Conservation (phyloP, 2,113 vertebrate species). For the Taurulus bubalis region DNA sequence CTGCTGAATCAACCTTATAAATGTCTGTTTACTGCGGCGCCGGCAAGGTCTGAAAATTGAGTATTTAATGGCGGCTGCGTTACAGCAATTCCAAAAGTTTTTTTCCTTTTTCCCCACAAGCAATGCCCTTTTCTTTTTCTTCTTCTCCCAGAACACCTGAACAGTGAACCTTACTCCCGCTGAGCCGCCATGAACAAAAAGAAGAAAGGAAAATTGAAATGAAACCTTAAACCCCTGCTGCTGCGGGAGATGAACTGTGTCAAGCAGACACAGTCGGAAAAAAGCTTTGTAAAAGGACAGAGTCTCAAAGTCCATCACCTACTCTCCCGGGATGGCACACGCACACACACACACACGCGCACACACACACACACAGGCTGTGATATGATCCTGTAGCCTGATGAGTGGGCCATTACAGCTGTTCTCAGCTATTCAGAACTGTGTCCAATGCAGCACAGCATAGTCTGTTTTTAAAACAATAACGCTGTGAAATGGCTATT, state of each 20-base stretch:
- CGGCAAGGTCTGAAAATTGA: conserved; percentile 41
- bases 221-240: conserved; percentile 61
- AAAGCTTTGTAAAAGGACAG: conserved; percentile 50
- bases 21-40: conserved; percentile 30
- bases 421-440: not conserved
- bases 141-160: conserved; percentile 49
- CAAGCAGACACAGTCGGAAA: conserved; percentile 49
- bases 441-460: too few species aligned
- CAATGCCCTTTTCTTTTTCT: conserved; percentile 28
- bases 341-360: too few species aligned
- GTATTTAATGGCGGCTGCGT: conserved; percentile 44
- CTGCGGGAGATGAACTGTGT: conserved; percentile 65
- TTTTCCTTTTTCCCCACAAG: conserved; percentile 27
- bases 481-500: not conserved
- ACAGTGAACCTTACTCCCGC: conserved; percentile 41
- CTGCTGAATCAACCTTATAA: conserved; percentile 43
- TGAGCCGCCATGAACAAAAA: conserved; percentile 26
- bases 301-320: conserved; percentile 30
- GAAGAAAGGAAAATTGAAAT: conserved; percentile 62
- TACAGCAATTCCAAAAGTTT: conserved; percentile 35
- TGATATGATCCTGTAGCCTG: conserved; percentile 34
- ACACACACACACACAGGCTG: not conserved
- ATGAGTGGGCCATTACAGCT: conserved; percentile 34
- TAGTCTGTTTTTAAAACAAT: not conserved
- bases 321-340: not conserved